These are phyloP conservation scores for Karalla daura DNA, from an alignment of 2,797 vertebrate species.

Conservation along the genomic window DNA sequence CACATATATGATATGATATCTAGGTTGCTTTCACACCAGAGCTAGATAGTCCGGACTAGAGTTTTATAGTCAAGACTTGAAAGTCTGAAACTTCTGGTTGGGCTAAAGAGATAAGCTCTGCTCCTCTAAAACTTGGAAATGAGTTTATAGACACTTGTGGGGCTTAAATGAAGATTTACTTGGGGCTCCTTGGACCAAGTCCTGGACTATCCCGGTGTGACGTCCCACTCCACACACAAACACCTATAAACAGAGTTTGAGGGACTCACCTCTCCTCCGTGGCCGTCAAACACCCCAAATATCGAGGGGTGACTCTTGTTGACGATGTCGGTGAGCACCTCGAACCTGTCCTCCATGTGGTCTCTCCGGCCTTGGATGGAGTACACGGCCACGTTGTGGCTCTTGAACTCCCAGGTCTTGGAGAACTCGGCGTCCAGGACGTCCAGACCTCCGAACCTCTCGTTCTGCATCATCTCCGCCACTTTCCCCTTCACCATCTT, in stretches of 20 bases:
- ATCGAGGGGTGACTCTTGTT: conserved; percentile 98
- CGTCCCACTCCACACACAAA: background rate
- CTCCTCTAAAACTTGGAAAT: too few relatives aligned
- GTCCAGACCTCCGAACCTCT: conserved; percentile 92
- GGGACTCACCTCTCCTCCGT: conserved; percentile 94
- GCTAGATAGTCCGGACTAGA: too few relatives aligned
- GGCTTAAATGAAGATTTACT: too few relatives aligned
- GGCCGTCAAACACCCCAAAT: conserved; percentile 98
- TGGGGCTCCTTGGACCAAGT: background rate
- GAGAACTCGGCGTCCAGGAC: conserved; percentile 97
- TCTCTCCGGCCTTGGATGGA: conserved; percentile 98
- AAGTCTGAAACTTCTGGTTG: too few relatives aligned
- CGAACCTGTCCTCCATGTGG: conserved; percentile 99
- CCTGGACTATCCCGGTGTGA: background rate
- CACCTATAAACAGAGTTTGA: too few relatives aligned
- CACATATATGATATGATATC: too few relatives aligned
- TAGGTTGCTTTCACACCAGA: too few relatives aligned
- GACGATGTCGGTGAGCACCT: conserved; percentile 92
- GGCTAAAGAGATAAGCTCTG: too few relatives aligned
- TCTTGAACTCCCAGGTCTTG: conserved; percentile 99
- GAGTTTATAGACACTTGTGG: too few relatives aligned
- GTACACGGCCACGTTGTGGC: conserved; percentile 96
- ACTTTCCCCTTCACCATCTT: conserved; percentile 99
- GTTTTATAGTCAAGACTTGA: too few relatives aligned
- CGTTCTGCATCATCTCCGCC: conserved; percentile 99